Evolutionary conservation across 2,797 vertebrate species (phyloP).

Genomic region (Arnoldichthys spilopterus): DNA sequence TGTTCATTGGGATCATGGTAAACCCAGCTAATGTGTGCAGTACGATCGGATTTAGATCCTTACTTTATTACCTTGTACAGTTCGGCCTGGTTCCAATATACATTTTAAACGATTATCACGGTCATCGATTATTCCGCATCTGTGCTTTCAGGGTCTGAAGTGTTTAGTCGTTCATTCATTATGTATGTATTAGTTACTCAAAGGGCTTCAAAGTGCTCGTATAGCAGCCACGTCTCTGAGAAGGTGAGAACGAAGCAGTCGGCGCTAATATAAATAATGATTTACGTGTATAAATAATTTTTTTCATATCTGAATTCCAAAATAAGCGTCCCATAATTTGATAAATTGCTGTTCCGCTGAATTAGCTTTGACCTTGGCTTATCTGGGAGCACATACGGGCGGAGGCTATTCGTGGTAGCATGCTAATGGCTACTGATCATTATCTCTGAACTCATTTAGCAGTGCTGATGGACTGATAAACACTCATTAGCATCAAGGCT

Average conservation of each 20-base stretch:
- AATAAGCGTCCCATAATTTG: slow-evolving; percentile 67
- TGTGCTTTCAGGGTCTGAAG: neutral
- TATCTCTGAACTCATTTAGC: slow-evolving; percentile 82
- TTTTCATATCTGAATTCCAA: slow-evolving; percentile 60
- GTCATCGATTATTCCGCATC: slow-evolving; percentile 15
- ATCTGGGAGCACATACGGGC: slow-evolving; percentile 65
- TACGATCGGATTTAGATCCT: neutral
- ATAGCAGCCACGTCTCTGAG: neutral
- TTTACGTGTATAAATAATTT: slow-evolving; percentile 2
- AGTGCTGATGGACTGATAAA: slow-evolving; percentile 76
- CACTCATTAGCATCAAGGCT: slow-evolving; percentile 71
- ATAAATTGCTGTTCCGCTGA: slow-evolving; percentile 66
- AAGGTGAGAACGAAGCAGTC: neutral
- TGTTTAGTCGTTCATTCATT: neutral
- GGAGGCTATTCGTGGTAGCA: slow-evolving; percentile 65
- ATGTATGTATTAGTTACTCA: neutral
- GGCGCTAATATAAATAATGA: neutral
- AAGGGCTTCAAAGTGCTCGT: neutral
- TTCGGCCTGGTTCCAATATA: neutral
- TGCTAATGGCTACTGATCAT: slow-evolving; percentile 74
- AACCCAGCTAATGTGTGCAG: neutral
- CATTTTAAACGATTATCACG: slow-evolving; percentile 5
- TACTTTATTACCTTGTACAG: neutral
- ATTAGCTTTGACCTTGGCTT: slow-evolving; percentile 72
- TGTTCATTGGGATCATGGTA: neutral